Percentiles rank a stretch among this genome's conserved stretches.
Conservation (phyloP, 2,888 invertebrate genomes). For the Microchrysa polita region DNA sequence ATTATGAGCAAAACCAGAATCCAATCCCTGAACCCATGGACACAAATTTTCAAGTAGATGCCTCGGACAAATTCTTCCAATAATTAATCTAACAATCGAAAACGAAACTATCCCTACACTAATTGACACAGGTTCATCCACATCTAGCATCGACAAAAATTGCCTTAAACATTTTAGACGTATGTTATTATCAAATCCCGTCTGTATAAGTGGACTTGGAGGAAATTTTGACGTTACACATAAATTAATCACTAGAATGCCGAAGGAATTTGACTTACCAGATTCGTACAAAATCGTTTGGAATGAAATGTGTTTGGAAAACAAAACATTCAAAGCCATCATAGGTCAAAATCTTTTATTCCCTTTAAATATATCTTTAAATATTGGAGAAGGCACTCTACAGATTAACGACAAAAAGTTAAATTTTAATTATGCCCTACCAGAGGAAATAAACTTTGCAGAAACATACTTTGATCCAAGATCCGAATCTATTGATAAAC, state of each 20-base stretch:
- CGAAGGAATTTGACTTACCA: not conserved
- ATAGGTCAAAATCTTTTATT: conserved; percentile 8
- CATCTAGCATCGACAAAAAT: too few relatives aligned
- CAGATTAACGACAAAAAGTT: not conserved
- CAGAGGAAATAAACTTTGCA: conserved; percentile 15
- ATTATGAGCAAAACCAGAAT: not conserved
- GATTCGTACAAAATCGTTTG: not conserved
- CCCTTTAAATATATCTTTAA: not conserved
- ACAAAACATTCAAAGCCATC: conserved; percentile 11
- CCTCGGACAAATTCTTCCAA: conserved; percentile 8
- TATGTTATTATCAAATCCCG: not conserved
- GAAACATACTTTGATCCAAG: too few relatives aligned
- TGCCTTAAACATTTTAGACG: not conserved
- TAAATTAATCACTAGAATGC: not conserved
- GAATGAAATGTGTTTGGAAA: not conserved
- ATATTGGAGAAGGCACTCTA: not conserved
- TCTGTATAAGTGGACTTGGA: not conserved
- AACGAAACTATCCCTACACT: not conserved
- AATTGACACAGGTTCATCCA: conserved; percentile 4
- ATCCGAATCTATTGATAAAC: not conserved
- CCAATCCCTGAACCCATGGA: conserved; percentile 3
- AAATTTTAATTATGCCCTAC: not conserved
- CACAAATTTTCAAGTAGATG: not conserved
- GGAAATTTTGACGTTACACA: not conserved
- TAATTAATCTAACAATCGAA: not conserved